Evolutionary conservation across 2,113 vertebrate genomes (phyloP), one percentile per base, ranked within the genome.

Genomic region (Rhinogobius similis): DNA sequence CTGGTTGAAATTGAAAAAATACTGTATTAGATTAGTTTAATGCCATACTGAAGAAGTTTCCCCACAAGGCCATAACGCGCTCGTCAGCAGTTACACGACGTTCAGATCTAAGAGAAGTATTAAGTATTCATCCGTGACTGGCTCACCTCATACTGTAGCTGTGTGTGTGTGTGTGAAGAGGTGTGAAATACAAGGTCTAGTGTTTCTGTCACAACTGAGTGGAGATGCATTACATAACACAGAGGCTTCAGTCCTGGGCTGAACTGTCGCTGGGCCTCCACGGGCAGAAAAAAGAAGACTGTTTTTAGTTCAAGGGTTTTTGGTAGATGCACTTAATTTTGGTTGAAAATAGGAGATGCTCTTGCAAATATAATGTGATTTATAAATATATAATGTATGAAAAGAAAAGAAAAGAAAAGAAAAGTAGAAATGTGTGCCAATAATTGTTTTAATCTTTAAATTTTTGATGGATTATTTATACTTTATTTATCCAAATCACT

Each of bases 171-270:
- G 58, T 21, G 29, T 29, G 29, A 61, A 61, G 1, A 38, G 16
- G 58, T 61, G 58, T 61, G 58, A 61, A 38, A 36, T 61, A 21
- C 58, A 61, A 38, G 58, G 58, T 61, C 29, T 61, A 61, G 58
- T 61, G 58, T 61, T 61, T 61, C 29, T 61, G 58, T 61, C 58
- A 38, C 58, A 38, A 36, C 29, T 61, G 58, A 61, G 27, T 61
- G 58, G 58, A 61, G 29, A 61, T 38, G 58, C 58, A 61, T 61
- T 61, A 61, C 58, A 61, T 61, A 61, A 61, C 58, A 61, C 58
- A n/a, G 29, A 61, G 10, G 58, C 58, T 10, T 27, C 4, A 27
- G 58, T 32, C 29, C 58, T 61, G 29, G 18, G 20, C n/a, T 61
- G 58, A 61, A 61, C 58, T 61, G 23, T 24, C 27, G 23, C 24